Conservation (phyloP, 2,113 vertebrate species). For the Forbesichthys agassizii region DNA sequence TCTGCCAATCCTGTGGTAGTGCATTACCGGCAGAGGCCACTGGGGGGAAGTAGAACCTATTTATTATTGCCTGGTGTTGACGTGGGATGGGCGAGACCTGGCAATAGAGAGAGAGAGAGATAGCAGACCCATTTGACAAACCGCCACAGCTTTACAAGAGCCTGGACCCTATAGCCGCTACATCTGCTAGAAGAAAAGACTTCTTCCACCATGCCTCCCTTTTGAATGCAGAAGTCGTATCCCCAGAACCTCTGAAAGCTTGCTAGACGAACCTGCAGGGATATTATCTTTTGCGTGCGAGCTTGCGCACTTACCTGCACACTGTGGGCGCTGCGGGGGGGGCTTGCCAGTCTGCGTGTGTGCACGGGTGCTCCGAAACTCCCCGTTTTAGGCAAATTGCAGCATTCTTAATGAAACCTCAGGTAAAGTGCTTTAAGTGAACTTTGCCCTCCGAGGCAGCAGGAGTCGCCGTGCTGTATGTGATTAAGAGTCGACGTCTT, state of each 20-base stretch:
- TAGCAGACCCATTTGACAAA: conserved; percentile 14
- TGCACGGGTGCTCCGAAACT: conserved; percentile 80
- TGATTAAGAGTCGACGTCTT: conserved; percentile 60
- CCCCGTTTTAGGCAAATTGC: conserved; percentile 83
- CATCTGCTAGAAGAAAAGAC: conserved; percentile 39
- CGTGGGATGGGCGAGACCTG: conserved; percentile 20
- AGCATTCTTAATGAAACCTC: conserved; percentile 89
- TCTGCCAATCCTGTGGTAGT: conserved; percentile 43
- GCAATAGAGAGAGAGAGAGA: background rate
- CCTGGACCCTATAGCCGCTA: conserved; percentile 4
- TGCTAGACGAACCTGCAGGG: conserved; percentile 67
- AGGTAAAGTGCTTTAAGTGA: conserved; percentile 92
- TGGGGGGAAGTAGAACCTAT: conserved; percentile 3
- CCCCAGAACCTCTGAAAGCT: conserved; percentile 62
- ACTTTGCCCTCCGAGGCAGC: conserved; percentile 74
- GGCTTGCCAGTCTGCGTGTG: conserved; percentile 15
- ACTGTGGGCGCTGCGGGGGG: conserved; percentile 14
- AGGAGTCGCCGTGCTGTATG: conserved; percentile 81
- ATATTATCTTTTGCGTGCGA: conserved; percentile 41
- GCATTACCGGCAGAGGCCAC: conserved; percentile 16
- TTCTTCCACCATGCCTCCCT: conserved; percentile 15
- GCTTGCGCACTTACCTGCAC: conserved; percentile 19
- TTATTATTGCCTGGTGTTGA: background rate
- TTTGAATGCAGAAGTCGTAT: conserved; percentile 53
- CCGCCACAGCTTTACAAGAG: conserved; percentile 25